Base-by-base conservation (phyloP, 2,888 invertebrate genomes). In the Eretmocerus hayati region DNA sequence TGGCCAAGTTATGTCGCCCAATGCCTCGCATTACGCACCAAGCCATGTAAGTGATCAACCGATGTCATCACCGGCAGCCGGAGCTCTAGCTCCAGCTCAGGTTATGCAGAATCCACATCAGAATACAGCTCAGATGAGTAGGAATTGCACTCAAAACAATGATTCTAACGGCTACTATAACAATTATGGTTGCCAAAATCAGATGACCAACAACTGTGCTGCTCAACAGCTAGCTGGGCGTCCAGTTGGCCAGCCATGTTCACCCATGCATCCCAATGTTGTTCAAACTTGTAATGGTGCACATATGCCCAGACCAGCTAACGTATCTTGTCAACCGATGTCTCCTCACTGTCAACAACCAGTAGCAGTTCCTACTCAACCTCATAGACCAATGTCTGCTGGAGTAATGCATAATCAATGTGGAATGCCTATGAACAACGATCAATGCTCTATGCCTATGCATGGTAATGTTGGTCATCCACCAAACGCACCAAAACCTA, bases 361-460 rank as follows among this genome's bases (percentile, higher is more conserved):
- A 76, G 69, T 58, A 73, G n/a, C 49, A 33, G 16, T 41, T 35
- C 32, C 48, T 31, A 4, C 45, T 35, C 19, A 44, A 35, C 3
- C 42, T 15, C 52, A 50, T 18, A 52, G 57, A 18, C 46, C 47
- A 3, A 36, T 49, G 11, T 41, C 53, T 4, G 20, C 22, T 2
- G 46, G 46, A 5, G 42, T 52, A 59, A 46, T 53, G 15, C 56
- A 56, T 20, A 49, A 50, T 13, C 57, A 55, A 21, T 58, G 56
- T 23, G 36, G 46, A 5, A 46, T 57, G 52, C 52, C 50, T 2
- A 51, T 56, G 23, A 53, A 73, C 72, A 8, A 72, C 72, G 56
- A 75, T 72, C 58, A 74, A 71, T 59, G 76, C 73, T 50, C 75
- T 73, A 63, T 54, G 20, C 45, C 36, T 4, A 38, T 55, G 37